Evolutionary conservation across 2,113 vertebrate species (phyloP), one percentile per base, ranked within the genome.

Genomic region (Salvelinus namaycush): DNA sequence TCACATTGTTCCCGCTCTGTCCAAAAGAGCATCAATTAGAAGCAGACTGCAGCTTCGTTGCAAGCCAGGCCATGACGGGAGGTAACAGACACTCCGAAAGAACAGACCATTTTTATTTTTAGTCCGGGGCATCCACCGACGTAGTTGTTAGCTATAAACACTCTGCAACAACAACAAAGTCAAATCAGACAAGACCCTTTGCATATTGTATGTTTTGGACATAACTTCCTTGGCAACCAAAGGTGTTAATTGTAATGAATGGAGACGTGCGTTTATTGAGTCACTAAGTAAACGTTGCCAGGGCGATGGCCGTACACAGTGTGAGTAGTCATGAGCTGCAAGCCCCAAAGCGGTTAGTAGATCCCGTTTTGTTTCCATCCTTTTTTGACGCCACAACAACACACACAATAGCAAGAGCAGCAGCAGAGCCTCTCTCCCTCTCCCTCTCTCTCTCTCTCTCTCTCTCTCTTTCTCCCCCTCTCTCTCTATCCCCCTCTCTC

Each of bases 1-100:
- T 87, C 16, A 76, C 51, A 82, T 87, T 87, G 83, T 88, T 87
- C 24, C 73, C 18, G 72, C 51, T 66, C 18, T 54, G 22, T 59
- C 54, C 68, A 70, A 87, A 87, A 84, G 81, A 85, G 76, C 76
- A 83, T n/a, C 73, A 70, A 81, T 84, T 79, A 74, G 62, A 79
- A 64, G 2, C 62, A 71, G 76, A 78, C 60, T 13, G 39, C 68
- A 67, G 68, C 57, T 48, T 29, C n/a, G n/a, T n/a, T 60, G 76
- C 65, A 6, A 60, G 62, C 27, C 26, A 67, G 26, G 27, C 12
- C 14, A 44, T 44, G 39, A 44, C 39, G 2, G 9, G 39, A 4
- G 57, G 39, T 60, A 27, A 24, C 34, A 74, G 71, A 79, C 72
- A n/a, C 48, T 14, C 44, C 20, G 44, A 72, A 76, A 60, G 8